Conservation (phyloP, 1,140 invertebrate species). For the Drosophila takahashii region DNA sequence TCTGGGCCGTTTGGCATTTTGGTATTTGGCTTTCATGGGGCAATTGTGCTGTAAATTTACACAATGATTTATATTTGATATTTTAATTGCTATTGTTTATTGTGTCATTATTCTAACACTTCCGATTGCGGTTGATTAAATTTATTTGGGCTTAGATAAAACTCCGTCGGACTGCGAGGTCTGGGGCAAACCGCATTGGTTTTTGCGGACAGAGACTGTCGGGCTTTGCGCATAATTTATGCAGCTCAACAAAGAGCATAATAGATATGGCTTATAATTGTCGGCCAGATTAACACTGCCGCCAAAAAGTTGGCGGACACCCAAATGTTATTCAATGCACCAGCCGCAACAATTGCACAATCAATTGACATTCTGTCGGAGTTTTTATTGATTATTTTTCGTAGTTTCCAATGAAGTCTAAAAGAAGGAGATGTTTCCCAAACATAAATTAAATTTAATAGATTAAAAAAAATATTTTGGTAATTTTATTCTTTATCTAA, state of each 20-base stretch:
- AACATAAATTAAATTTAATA: neutral
- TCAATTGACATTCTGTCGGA: conserved; percentile 6
- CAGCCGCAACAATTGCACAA: conserved; percentile 17
- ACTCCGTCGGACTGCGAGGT: conserved; percentile 9
- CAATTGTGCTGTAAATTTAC: conserved; percentile 76
- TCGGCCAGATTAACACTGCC: conserved; percentile 51
- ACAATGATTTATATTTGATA: conserved; percentile 82
- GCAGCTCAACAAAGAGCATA: conserved; percentile 64
- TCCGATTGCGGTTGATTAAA: conserved; percentile 82
- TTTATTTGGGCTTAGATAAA: conserved; percentile 79
- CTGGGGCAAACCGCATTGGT: conserved; percentile 62
- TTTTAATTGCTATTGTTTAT: conserved; percentile 83
- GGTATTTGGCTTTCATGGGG: conserved; percentile 59
- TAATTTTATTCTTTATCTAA: too few species aligned
- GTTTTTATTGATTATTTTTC: conserved; percentile 8
- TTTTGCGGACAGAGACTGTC: conserved; percentile 35
- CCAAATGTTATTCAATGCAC: conserved; percentile 26
- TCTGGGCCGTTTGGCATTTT: conserved; percentile 4
- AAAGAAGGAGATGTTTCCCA: neutral
- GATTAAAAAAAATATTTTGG: too few species aligned
- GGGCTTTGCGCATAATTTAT: conserved; percentile 71
- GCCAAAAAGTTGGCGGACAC: conserved; percentile 38
- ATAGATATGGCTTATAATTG: conserved; percentile 63
- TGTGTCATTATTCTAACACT: conserved; percentile 83
- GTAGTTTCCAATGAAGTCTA: too few species aligned